A percentile compares a stretch with the other conserved stretches of the same genome.
Conservation (phyloP, 2,888 invertebrate species). For the Aporophyla nigra region DNA sequence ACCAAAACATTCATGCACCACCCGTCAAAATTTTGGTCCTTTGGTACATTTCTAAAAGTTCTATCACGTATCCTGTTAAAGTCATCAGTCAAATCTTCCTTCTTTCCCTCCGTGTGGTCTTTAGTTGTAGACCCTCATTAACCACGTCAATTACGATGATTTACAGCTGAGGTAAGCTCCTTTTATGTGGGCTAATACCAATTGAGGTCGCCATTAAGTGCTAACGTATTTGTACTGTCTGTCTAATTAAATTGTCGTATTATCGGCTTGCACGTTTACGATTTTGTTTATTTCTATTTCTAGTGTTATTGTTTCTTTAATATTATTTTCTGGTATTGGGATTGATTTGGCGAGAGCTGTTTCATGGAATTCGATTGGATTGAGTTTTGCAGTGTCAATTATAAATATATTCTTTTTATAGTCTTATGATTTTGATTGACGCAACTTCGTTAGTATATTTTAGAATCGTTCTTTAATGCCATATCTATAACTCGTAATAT, state of each 20-base stretch:
- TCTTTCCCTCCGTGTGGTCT: not conserved
- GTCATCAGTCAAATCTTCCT: not conserved
- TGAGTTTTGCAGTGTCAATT: not conserved
- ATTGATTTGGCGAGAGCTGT: constrained; percentile 26
- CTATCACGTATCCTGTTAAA: not conserved
- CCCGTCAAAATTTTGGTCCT: not conserved
- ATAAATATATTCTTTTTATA: not conserved
- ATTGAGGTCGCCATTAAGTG: constrained; percentile 47
- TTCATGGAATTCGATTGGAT: constrained; percentile 15
- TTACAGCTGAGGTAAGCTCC: constrained; percentile 30
- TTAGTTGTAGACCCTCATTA: constrained; percentile 8
- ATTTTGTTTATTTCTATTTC: constrained; percentile 21
- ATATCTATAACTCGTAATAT: not conserved
- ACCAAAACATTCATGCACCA: not conserved
- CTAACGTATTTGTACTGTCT: constrained; percentile 42
- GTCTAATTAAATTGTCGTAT: constrained; percentile 60
- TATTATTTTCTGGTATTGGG: constrained; percentile 10
- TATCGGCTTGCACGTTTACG: constrained; percentile 41
- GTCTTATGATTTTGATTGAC: not conserved
- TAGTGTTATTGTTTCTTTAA: constrained; percentile 27
- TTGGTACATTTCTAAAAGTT: not conserved
- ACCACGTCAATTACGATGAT: constrained; percentile 38
- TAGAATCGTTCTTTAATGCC: not conserved
- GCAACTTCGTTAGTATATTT: not conserved
- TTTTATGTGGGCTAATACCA: constrained; percentile 52